Evolutionary conservation across 2,113 vertebrate genomes (phyloP).

Genomic region (Hypomesus transpacificus): DNA sequence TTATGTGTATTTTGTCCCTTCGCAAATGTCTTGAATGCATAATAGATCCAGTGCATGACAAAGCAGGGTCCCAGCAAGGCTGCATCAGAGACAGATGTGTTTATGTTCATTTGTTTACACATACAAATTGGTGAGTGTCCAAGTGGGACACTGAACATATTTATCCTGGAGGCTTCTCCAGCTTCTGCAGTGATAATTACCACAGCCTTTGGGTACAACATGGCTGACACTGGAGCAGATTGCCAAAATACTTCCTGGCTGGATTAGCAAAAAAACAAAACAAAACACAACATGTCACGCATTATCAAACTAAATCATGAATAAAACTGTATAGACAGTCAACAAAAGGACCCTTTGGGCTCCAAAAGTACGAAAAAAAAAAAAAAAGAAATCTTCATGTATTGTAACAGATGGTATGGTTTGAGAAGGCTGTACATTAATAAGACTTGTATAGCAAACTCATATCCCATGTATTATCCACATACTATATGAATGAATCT

Average conservation of each 20-base stretch:
- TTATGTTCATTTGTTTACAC: slow-evolving; percentile 33
- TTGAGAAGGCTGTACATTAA: no score
- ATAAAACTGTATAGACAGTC: slow-evolving; percentile 4
- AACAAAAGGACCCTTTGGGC: no score
- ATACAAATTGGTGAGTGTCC: slow-evolving; percentile 34
- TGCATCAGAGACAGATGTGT: slow-evolving; percentile 28
- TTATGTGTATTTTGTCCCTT: not conserved
- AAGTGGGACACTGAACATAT: slow-evolving; percentile 52
- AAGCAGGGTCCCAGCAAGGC: slow-evolving; percentile 17
- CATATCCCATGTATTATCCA: no score
- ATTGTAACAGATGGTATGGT: no score
- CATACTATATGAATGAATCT: no score
- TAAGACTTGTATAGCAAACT: no score
- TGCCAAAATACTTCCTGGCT: slow-evolving; percentile 24
- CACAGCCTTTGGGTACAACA: slow-evolving; percentile 36
- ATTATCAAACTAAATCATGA: slow-evolving; percentile 21
- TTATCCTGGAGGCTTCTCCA: slow-evolving; percentile 43
- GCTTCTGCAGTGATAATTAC: slow-evolving; percentile 39
- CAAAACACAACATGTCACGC: not conserved
- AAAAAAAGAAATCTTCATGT: no score
- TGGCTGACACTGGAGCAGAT: not conserved
- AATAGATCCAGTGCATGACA: slow-evolving; percentile 22
- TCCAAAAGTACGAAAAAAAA: no score
- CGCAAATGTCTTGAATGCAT: not conserved
- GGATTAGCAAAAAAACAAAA: not conserved